Evolutionary conservation across 2,888 invertebrate genomes (phyloP), one percentile per base, ranked within the genome.

Genomic region (Meganola albula): DNA sequence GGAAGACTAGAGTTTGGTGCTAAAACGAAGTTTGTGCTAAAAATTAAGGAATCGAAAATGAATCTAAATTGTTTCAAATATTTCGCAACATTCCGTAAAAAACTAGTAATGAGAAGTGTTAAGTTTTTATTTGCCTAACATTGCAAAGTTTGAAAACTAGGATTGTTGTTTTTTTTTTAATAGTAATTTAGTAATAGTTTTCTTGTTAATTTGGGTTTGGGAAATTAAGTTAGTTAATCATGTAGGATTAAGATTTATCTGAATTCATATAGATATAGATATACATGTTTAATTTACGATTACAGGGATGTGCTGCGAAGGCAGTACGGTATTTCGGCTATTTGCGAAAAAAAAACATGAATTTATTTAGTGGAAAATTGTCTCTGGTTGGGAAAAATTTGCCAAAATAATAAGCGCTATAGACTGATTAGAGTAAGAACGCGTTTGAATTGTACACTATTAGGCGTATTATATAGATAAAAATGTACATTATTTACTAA

Each of bases 151-250:
- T 74, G 63, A 52, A 66, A 64, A 61, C 65, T 82, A 82, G 78
- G 63, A 68, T 78, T 78, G 83, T 85, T 85, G 82, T 83, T 83
- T 77, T 77, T 78, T n/a, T n/a, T n/a, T 76, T 60, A 76, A 64
- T 76, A 75, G 77, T 78, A 76, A 74, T 65, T 73, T 84, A 82
- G 78, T 60, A 34, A 67, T 80, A 78, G 47, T 47, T 71, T 76
- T 76, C 79, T 82, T 85, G 82, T 83, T 84, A 80, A 82, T 77
- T 83, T 85, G 83, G 84, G 84, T 82, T 80, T 82, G 83, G 84
- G 84, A 72, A 46, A 76, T 74, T 82, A 83, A 75, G 78, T 82
- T 84, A 85, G 78, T 74, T 70, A 55, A 79, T 73, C 77, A 77
- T 63, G 56, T 83, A 84, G 80, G 50, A 51, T 60, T 83, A 84